Conservation (phyloP, 2,797 vertebrate genomes). For the Aeoliscus strigatus region DNA sequence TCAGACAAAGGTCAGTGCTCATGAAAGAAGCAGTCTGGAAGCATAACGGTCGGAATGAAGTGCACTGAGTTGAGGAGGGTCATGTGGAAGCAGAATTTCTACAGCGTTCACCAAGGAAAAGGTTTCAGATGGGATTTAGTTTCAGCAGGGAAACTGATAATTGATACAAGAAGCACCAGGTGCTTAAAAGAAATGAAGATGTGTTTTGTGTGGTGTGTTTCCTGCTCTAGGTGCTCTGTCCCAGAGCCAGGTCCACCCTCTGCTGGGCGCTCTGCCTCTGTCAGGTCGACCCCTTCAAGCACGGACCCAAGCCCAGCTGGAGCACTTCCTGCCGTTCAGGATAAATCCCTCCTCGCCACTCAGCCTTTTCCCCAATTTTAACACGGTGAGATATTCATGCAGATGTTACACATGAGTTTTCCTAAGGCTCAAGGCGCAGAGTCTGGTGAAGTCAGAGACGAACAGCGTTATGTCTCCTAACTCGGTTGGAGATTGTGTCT, state of each 20-base stretch:
- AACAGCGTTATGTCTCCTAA: too few relatives aligned
- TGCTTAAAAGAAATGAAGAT: too few relatives aligned
- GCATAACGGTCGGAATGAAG: conserved; percentile 33
- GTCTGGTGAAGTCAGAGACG: too few relatives aligned
- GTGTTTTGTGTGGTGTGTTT: conserved; percentile 6
- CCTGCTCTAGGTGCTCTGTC: conserved; percentile 60
- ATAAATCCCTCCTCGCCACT: conserved; percentile 86
- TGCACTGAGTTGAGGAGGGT: conserved; percentile 28
- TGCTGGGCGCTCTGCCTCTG: conserved; percentile 85
- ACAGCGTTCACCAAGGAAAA: conserved; percentile 1
- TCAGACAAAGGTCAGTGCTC: conserved; percentile 48
- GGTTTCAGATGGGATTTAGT: too few relatives aligned
- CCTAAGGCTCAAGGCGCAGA: too few relatives aligned
- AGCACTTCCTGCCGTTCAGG: conserved; percentile 91
- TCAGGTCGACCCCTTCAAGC: conserved; percentile 82
- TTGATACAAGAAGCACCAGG: too few relatives aligned
- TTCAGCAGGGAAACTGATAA: too few relatives aligned
- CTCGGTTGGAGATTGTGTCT: too few relatives aligned
- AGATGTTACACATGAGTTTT: not conserved
- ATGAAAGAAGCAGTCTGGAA: conserved; percentile 40
- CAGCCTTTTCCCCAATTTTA: conserved; percentile 96
- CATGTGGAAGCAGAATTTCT: conserved; percentile 17
- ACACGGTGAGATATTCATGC: conserved; percentile 75
- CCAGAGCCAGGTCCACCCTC: conserved; percentile 80
- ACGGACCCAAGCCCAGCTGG: conserved; percentile 71